Conservation (phyloP, 1,140 invertebrate species). For the Drosophila mauritiana region DNA sequence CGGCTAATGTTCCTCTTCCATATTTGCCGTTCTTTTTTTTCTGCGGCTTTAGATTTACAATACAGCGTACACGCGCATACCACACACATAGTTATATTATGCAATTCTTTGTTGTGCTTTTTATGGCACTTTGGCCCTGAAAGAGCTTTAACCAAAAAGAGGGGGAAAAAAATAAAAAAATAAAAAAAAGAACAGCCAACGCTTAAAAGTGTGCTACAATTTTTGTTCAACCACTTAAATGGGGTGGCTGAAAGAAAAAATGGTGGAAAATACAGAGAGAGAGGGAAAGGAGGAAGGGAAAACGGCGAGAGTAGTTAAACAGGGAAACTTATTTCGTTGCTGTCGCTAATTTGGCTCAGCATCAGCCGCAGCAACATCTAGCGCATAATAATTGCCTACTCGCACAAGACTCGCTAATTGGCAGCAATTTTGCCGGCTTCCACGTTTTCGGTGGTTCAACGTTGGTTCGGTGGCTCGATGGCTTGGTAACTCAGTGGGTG, state of each 20-base stretch:
- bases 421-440: slow-evolving; percentile 39
- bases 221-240: slow-evolving; percentile 33
- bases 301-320: not conserved
- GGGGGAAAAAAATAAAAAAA: not conserved
- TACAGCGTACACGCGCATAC: slow-evolving; percentile 39
- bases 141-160: slow-evolving; percentile 24
- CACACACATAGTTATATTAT: slow-evolving; percentile 19
- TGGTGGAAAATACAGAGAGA: not conserved
- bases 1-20: slow-evolving; percentile 65
- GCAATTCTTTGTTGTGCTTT: slow-evolving; percentile 50
- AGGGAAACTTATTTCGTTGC: slow-evolving; percentile 39
- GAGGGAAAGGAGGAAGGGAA: not conserved
- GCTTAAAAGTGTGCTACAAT: slow-evolving; percentile 52
- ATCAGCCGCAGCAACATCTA: slow-evolving; percentile 37
- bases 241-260: not conserved
- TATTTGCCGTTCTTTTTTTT: not conserved
- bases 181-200: slow-evolving; percentile 7
- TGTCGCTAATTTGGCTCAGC: slow-evolving; percentile 51
- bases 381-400: slow-evolving; percentile 51
- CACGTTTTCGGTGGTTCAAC: slow-evolving; percentile 14
- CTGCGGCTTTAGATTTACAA: slow-evolving; percentile 70
- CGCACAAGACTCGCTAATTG: slow-evolving; percentile 47
- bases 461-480: not conserved
- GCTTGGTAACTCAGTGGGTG: not conserved
- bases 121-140: slow-evolving; percentile 42